These are phyloP conservation scores for Clarias laeviceps DNA, from an alignment of 2,797 vertebrate species.

Conservation along the genomic window DNA sequence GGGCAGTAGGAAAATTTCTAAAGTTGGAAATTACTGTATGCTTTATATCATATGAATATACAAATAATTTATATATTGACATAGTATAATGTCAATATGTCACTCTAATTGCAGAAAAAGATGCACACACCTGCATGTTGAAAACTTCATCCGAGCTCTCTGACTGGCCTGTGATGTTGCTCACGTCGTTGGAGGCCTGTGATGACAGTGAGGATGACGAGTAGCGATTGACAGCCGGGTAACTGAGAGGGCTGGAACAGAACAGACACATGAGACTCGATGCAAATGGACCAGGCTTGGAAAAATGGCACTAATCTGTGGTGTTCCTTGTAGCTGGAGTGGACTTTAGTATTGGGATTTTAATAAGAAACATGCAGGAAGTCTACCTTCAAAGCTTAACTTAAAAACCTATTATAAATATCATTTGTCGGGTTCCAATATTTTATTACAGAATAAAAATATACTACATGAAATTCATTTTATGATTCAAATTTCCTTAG, in stretches of 20 bases:
- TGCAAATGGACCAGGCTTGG: too few relatives aligned
- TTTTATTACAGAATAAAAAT: neutral
- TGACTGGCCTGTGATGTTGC: constrained; percentile 86
- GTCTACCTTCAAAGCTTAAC: neutral
- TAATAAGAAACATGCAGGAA: neutral
- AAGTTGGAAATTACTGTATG: neutral
- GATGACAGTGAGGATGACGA: constrained; percentile 86
- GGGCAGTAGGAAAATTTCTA: neutral
- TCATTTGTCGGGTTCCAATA: neutral
- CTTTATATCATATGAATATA: neutral
- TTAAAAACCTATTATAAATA: neutral
- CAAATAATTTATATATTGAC: neutral
- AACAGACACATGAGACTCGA: constrained; percentile 4
- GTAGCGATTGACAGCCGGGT: constrained; percentile 83
- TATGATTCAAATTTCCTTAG: neutral
- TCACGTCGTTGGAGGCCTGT: constrained; percentile 87
- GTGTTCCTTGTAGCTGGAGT: neutral
- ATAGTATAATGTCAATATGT: neutral
- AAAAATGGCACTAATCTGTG: neutral
- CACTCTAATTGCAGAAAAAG: neutral
- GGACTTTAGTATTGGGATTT: neutral
- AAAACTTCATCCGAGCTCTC: constrained; percentile 90
- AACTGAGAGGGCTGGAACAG: constrained; percentile 78
- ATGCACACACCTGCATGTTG: constrained; percentile 83
- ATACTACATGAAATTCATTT: neutral